Evolutionary conservation across 2,888 invertebrate genomes (phyloP), one percentile per base, ranked within the genome.

Genomic region (Notocelia uddmanniana): DNA sequence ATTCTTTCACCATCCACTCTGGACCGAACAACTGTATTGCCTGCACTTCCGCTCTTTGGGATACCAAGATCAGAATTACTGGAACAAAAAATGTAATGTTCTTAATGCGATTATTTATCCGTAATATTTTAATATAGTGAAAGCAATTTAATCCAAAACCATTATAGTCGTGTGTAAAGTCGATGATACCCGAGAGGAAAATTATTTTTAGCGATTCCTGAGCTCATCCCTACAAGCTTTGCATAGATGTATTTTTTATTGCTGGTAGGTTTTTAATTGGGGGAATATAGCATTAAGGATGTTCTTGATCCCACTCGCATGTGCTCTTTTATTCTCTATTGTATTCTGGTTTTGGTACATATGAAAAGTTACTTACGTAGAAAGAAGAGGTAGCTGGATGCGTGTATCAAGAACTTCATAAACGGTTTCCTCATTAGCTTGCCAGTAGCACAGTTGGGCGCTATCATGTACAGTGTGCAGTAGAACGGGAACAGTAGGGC

Each of bases 401-500:
- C 98, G 84, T 99, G 98, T 68, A 98, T 97, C 82, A 99, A 95
- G 88, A 99, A 99, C 91, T 99, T 99, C 96, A 99, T 98, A 86
- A 99, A 99, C 0, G 99, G 99, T 86, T 98, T 98, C 77, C 98
- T 95, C 96, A 98, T 96, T 34, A 98, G 94, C 79, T 95, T 96
- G 0, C 98, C 98, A 9, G 96, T 95, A 5, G 94, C 92, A 62
- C 97, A 97, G 82, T 96, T 96, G 0, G 99, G 99, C 0, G 97
- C 96, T 13, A 98, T 82, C 95, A 98, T 96, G 85, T 99, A 99
- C 58, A 97, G 89, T 0, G 96, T 85, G 80, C 98, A 98, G 88
- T 98, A 97, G 76, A 98, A 91, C 0, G 99, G 99, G 87, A 98
- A 99, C 34, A 98, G 90, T 1, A 97, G 79, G 0, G 97, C 97